A percentile compares a stretch with the other conserved stretches of the same genome.
These are phyloP conservation scores for Lacanobia wlatinum DNA, from an alignment of 2,888 invertebrate genomes.

Conservation along the genomic window DNA sequence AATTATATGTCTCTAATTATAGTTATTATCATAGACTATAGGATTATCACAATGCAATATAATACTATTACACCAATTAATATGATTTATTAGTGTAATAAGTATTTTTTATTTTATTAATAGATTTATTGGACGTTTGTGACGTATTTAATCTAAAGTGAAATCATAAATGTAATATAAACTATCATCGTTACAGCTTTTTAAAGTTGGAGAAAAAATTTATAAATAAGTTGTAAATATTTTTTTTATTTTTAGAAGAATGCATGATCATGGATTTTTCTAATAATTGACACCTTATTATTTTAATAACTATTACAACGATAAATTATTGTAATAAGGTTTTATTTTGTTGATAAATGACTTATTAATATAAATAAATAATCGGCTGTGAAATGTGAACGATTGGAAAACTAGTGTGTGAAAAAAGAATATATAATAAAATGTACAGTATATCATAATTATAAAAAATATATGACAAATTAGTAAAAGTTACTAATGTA, in stretches of 20 bases:
- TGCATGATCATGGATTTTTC: background rate
- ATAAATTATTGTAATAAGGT: background rate
- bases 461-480: constrained; percentile 43
- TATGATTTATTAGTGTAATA: constrained; percentile 47
- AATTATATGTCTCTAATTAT: constrained; percentile 41
- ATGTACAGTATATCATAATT: constrained; percentile 35
- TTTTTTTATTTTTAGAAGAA: constrained; percentile 1
- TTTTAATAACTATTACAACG: background rate
- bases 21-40: constrained; percentile 30
- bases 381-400: constrained; percentile 54
- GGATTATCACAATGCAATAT: constrained; percentile 43
- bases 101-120: constrained; percentile 10
- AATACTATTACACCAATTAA: constrained; percentile 42
- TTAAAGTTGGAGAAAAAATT: background rate
- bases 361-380: constrained; percentile 31
- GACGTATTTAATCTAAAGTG: constrained; percentile 28
- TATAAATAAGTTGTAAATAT: constrained; percentile 10
- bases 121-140: constrained; percentile 29
- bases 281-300: background rate
- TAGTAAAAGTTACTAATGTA: background rate
- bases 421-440: background rate
- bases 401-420: constrained; percentile 22
- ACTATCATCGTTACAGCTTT: constrained; percentile 5
- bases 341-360: constrained; percentile 20
- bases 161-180: constrained; percentile 23